phyloP scores from a whole-genome alignment of 2,113 vertebrate species.

The Leptodactylus fuscus region DNA sequence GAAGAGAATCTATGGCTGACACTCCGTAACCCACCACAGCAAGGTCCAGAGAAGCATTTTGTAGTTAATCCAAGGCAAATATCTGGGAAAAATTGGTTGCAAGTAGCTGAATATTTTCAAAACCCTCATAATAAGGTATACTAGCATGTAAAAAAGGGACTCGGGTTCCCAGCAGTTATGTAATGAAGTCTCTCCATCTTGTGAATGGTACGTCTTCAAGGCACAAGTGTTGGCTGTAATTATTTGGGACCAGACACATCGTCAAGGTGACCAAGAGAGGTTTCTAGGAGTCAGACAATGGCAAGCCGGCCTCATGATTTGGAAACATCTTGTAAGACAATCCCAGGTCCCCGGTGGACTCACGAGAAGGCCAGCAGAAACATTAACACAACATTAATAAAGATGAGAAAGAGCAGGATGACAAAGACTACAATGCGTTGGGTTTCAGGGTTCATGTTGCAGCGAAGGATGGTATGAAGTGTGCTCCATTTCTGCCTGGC shows the following conservation, averaged over 20 bases:
- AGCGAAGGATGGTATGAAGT: slow-evolving; percentile 85
- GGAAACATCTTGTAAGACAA: slow-evolving; percentile 63
- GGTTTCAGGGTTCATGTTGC: slow-evolving; percentile 93
- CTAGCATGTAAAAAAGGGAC: slow-evolving; percentile 36
- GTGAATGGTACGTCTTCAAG: slow-evolving; percentile 52
- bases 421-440: slow-evolving; percentile 92
- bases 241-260: slow-evolving; percentile 64
- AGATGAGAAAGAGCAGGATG: slow-evolving; percentile 94
- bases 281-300: slow-evolving; percentile 65
- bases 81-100: slow-evolving; percentile 6
- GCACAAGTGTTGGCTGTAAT: slow-evolving; percentile 51
- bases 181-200: slow-evolving; percentile 55
- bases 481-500: slow-evolving; percentile 78
- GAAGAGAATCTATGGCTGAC: slow-evolving; percentile 46
- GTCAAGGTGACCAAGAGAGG: slow-evolving; percentile 63
- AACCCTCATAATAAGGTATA: slow-evolving; percentile 8
- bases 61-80: slow-evolving; percentile 28
- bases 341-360: slow-evolving; percentile 65
- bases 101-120: slow-evolving; percentile 25
- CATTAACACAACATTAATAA: slow-evolving; percentile 97
- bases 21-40: slow-evolving; percentile 33
- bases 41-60: slow-evolving; percentile 22
- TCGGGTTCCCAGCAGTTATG: slow-evolving; percentile 41
- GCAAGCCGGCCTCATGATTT: slow-evolving; percentile 71
- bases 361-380: slow-evolving; percentile 94